Conservation (phyloP, 1,140 invertebrate genomes). For the Tribolium castaneum region DNA sequence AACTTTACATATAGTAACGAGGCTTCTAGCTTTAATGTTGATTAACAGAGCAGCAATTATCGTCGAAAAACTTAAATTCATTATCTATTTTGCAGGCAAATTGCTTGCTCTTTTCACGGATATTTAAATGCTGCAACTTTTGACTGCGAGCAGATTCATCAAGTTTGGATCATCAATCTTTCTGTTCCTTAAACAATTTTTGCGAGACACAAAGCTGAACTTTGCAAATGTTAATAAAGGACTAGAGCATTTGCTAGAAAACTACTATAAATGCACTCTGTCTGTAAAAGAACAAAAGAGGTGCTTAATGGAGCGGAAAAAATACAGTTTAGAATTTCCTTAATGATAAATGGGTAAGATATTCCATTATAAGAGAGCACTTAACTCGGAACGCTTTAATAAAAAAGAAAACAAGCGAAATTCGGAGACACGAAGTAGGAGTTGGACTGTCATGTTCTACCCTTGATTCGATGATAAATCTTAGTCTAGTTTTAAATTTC, state of each 20-base stretch:
- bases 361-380: conserved; percentile 13
- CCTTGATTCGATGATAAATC: neutral
- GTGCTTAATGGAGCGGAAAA: conserved; percentile 20
- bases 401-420: neutral
- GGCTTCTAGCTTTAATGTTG: conserved; percentile 1
- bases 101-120: neutral
- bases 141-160: neutral
- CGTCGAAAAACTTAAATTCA: conserved; percentile 12
- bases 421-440: neutral
- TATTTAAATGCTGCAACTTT: neutral
- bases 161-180: neutral
- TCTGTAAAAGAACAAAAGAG: conserved; percentile 19
- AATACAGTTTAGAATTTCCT: conserved; percentile 31
- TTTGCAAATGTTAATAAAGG: conserved; percentile 24
- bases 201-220: neutral
- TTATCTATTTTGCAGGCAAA: neutral
- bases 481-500: too few species aligned
- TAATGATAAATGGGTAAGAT: conserved; percentile 20
- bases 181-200: neutral
- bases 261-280: conserved; percentile 4
- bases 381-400: neutral
- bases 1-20: conserved; percentile 19
- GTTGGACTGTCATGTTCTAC: neutral
- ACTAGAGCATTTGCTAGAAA: neutral
- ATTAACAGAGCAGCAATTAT: conserved; percentile 18